A percentile compares a stretch with the other conserved stretches of the same genome.
These are phyloP conservation scores for Anagyrus pseudococci DNA, from an alignment of 2,888 invertebrate species.

Conservation along the genomic window DNA sequence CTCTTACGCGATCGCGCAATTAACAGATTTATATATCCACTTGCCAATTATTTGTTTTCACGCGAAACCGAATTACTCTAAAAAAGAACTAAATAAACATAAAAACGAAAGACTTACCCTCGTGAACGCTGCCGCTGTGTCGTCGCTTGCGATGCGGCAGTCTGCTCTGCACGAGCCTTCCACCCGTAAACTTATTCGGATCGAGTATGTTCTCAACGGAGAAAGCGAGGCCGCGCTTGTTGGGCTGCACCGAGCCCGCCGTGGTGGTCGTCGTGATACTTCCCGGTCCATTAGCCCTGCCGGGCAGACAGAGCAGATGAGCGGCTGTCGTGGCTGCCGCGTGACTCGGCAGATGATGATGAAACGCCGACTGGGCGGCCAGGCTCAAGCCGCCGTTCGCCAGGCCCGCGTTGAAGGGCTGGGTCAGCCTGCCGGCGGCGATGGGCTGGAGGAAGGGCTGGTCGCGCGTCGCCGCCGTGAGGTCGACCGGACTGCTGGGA, in stretches of 20 bases:
- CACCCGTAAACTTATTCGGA: conserved; percentile 87
- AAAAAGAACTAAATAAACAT: not conserved
- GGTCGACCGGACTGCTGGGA: conserved; percentile 61
- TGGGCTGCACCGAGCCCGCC: conserved; percentile 64
- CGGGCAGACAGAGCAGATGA: not conserved
- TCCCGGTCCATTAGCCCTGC: not conserved
- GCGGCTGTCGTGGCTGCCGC: not conserved
- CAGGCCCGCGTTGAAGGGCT: conserved; percentile 51
- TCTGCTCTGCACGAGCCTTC: conserved; percentile 50
- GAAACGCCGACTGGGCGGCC: not conserved
- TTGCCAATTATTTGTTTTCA: too few relatives aligned
- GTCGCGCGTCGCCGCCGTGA: conserved; percentile 50
- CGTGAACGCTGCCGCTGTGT: conserved; percentile 46
- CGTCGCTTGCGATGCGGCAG: conserved; percentile 51
- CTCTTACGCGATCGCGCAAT: too few relatives aligned
- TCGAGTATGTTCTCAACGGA: conserved; percentile 91
- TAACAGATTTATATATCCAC: too few relatives aligned
- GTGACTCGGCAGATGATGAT: not conserved
- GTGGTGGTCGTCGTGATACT: conserved; percentile 46
- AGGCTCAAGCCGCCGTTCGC: conserved; percentile 40
- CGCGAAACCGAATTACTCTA: not conserved
- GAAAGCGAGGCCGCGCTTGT: conserved; percentile 78
- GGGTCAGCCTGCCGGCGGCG: conserved; percentile 42
- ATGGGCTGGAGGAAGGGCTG: conserved; percentile 50
- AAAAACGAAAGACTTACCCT: conserved; percentile 15